Base-by-base conservation (phyloP, 2,888 invertebrate species). In the Caenorhabditis sp. region DNA sequence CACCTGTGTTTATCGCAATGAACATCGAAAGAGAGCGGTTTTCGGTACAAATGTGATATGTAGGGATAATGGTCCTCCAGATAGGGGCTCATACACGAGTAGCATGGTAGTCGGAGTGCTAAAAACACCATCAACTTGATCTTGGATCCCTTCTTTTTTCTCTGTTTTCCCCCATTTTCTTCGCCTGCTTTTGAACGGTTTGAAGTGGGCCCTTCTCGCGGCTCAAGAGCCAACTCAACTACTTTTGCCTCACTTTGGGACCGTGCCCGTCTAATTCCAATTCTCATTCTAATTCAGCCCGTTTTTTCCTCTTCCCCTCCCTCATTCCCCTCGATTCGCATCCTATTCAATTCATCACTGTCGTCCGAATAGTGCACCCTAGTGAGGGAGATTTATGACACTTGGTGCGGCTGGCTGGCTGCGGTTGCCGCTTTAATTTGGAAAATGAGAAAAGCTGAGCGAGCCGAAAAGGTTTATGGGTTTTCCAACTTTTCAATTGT, bases 71-170 rank as follows among this genome's bases (percentile, higher is more conserved):
- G 89, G 56, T 90, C 88, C 71, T 91, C 88, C 65, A 91, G 67
- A 67, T 91, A 91, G 22, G 88, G 89, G 51, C 88, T 88, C 91
- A 91, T 91, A 77, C 91, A 91, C 61, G 88, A 87, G 85, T 90
- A 88, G 84, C 91, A 91, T 76, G 89, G 89, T 79, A 91, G 76
- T 11, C 88, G 88, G 60, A 89, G 84, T 28, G 88, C 88, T 88
- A 85, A 65, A 87, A 87, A 22, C 1, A 11, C 22, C 3, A 8
- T 15, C 5, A 32, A 53, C 53, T 44, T 37, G 28, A 22, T 60
- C 4, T 24, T 0, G 47, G 9, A 28, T 56, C 37, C 40, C 40
- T 40, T 40, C 13, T 13, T 20, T 56, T 28, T 58, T 26, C 35
- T 11, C 28, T 35, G 8, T 32, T 26, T 26, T 60, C 55, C 32